phyloP scores from a whole-genome alignment of 2,888 invertebrate genomes.

The Calameuta filiformis region DNA sequence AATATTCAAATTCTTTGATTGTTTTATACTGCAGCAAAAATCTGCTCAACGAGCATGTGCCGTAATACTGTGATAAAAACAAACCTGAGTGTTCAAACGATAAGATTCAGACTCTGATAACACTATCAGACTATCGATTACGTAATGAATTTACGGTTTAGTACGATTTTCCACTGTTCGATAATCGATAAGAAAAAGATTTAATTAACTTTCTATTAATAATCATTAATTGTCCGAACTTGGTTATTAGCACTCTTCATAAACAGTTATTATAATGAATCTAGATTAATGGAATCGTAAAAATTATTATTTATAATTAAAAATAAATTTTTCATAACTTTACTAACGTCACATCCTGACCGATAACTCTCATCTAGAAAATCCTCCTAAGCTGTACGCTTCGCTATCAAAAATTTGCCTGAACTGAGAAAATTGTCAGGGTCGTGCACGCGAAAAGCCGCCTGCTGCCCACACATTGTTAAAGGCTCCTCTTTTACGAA shows the following conservation, averaged over 20 bases:
- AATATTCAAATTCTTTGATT: not conserved
- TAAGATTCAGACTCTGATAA: not conserved
- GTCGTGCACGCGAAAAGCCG: not conserved
- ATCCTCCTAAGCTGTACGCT: not conserved
- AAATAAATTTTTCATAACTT: not conserved
- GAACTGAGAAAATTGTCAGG: not conserved
- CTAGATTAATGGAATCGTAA: not conserved
- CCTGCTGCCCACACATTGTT: not conserved
- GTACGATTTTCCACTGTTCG: not conserved
- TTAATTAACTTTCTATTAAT: not conserved
- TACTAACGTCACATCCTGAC: not conserved
- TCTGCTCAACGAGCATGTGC: not conserved
- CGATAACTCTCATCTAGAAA: not conserved
- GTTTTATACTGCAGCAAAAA: not conserved
- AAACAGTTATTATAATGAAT: not conserved
- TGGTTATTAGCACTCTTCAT: not conserved
- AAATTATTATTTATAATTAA: not conserved
- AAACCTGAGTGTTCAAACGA: not conserved
- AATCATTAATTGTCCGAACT: not conserved
- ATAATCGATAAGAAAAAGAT: not conserved
- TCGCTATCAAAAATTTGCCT: not conserved
- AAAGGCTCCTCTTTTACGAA: not conserved
- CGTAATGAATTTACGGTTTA: not conserved
- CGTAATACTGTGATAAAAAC: not conserved
- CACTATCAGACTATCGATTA: not conserved